Conservation (phyloP, 1,140 invertebrate species). For the Hermatobates lingyangjiaoensis region DNA sequence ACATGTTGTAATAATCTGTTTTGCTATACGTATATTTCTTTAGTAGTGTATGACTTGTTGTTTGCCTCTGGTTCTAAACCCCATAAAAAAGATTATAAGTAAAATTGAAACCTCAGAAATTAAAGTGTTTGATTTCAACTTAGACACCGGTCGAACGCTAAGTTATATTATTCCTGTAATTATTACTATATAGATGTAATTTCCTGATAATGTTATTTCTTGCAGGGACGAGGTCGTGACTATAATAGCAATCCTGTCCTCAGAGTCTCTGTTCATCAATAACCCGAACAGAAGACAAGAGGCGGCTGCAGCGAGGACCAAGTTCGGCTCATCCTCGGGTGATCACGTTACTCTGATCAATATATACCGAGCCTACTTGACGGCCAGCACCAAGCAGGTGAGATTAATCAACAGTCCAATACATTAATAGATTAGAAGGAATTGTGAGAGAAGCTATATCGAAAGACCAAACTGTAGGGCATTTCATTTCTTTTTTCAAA, state of each 20-base stretch:
- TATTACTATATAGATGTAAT: not conserved
- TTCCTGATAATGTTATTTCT: conserved; percentile 10
- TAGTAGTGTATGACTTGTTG: too few species aligned
- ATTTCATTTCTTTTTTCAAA: not conserved
- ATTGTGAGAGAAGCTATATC: not conserved
- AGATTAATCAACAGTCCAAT: conserved; percentile 8
- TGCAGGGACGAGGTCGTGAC: conserved; percentile 57
- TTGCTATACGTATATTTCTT: too few species aligned
- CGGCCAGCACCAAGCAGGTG: conserved; percentile 51
- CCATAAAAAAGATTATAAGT: not conserved
- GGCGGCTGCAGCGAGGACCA: conserved; percentile 43
- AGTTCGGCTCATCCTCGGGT: conserved; percentile 71
- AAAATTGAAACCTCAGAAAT: not conserved
- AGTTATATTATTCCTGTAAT: not conserved
- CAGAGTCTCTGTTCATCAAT: conserved; percentile 39
- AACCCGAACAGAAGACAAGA: conserved; percentile 35
- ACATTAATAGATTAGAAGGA: not conserved
- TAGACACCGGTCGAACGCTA: too few species aligned
- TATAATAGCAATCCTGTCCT: conserved; percentile 45
- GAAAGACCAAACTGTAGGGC: not conserved
- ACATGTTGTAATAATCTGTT: too few species aligned
- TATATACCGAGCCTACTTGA: conserved; percentile 61
- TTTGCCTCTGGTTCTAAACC: too few species aligned
- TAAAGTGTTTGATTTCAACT: not conserved
- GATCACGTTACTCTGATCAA: conserved; percentile 87